Conservation (phyloP, 1,140 invertebrate species). For the Piezodorus guildinii region DNA sequence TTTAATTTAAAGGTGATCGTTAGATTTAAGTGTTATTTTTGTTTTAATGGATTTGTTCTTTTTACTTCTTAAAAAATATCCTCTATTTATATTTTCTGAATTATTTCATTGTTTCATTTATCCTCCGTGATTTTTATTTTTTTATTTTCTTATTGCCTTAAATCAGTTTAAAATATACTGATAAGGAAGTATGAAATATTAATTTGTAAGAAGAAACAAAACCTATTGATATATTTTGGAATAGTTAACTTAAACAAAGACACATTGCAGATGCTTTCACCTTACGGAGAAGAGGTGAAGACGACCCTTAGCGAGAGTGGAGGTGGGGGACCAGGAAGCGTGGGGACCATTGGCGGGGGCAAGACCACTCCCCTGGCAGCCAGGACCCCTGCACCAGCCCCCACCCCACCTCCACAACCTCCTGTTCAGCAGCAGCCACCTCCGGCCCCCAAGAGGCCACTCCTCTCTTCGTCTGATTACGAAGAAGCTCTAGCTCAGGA, state of each 20-base stretch:
- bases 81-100: no score
- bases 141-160: no score
- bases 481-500: slow-evolving; percentile 62
- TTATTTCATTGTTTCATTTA: no score
- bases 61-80: no score
- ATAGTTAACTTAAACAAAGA: neutral
- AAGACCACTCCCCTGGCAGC: slow-evolving; percentile 26
- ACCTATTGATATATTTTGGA: no score
- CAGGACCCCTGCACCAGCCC: slow-evolving; percentile 26
- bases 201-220: no score
- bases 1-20: no score
- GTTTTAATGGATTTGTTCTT: no score
- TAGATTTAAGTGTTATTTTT: no score
- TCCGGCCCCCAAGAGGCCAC: slow-evolving; percentile 50
- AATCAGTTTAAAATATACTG: no score
- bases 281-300: slow-evolving; percentile 27
- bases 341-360: neutral
- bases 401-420: slow-evolving; percentile 25
- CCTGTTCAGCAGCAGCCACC: slow-evolving; percentile 22
- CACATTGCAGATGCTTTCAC: slow-evolving; percentile 33
- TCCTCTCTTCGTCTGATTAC: slow-evolving; percentile 56
- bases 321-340: slow-evolving; percentile 20
- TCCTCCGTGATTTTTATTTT: no score
- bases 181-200: no score
- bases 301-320: neutral